These are phyloP conservation scores for Cromileptes altivelis DNA, from an alignment of 2,113 vertebrate species.

Conservation along the genomic window DNA sequence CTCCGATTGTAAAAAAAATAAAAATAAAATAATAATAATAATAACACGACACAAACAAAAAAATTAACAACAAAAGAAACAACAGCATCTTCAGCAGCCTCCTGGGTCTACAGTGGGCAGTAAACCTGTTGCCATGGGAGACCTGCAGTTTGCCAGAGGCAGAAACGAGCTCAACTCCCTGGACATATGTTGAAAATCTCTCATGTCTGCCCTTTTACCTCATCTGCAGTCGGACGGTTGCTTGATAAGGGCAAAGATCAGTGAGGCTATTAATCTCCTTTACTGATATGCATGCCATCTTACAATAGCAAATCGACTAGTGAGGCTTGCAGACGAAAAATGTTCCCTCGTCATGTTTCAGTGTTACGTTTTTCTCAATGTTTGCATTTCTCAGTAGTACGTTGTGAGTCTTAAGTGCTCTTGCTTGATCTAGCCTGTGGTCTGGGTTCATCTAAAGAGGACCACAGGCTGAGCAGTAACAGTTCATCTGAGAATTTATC, in stretches of 20 bases:
- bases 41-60: slow-evolving; percentile 60
- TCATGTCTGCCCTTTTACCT: slow-evolving; percentile 60
- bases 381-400: slow-evolving; percentile 77
- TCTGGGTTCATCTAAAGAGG: slow-evolving; percentile 31
- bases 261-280: slow-evolving; percentile 52
- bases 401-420: slow-evolving; percentile 67
- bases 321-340: slow-evolving; percentile 47
- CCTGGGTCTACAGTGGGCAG: slow-evolving; percentile 73
- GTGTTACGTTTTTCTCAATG: slow-evolving; percentile 57
- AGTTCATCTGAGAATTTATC: slow-evolving; percentile 28
- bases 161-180: slow-evolving; percentile 62
- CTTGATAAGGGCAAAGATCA: slow-evolving; percentile 67
- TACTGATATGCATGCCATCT: slow-evolving; percentile 56
- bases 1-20: slow-evolving; percentile 81
- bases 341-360: slow-evolving; percentile 44
- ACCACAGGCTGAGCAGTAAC: slow-evolving; percentile 65
- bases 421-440: slow-evolving; percentile 51
- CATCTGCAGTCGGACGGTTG: slow-evolving; percentile 43
- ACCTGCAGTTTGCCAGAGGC: slow-evolving; percentile 66
- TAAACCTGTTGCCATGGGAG: slow-evolving; percentile 66
- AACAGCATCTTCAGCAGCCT: slow-evolving; percentile 84
- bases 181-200: slow-evolving; percentile 45
- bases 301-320: slow-evolving; percentile 44
- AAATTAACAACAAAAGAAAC: slow-evolving; percentile 65
- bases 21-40: slow-evolving; percentile 63